phyloP scores from a whole-genome alignment of 1,140 invertebrate species.

The Halyomorpha halys region DNA sequence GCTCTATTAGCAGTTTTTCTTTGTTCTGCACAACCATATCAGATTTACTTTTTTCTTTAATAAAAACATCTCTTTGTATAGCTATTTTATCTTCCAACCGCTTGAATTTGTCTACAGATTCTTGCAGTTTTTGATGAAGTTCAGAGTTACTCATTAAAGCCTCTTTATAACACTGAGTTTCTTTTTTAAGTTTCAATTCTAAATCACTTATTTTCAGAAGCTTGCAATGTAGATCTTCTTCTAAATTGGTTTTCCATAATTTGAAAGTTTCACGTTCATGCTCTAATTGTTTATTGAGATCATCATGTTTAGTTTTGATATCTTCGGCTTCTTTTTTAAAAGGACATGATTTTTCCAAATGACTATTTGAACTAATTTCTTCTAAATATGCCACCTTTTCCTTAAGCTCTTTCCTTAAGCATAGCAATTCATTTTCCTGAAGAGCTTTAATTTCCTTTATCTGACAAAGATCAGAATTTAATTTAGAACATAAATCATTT shows the following conservation, averaged over 20 bases:
- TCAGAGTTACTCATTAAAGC: background rate
- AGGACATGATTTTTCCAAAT: conserved; percentile 5
- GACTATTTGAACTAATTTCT: background rate
- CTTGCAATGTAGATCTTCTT: background rate
- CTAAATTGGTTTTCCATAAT: conserved; percentile 2
- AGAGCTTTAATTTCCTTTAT: too few species aligned
- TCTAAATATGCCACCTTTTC: too few species aligned
- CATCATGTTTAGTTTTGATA: background rate
- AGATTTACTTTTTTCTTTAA: background rate
- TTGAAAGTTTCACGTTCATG: background rate
- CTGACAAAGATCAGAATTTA: too few species aligned
- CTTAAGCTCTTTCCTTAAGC: too few species aligned
- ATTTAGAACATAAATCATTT: too few species aligned
- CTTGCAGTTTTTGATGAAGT: background rate
- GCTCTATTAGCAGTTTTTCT: background rate
- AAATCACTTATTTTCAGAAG: background rate
- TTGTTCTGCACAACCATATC: background rate
- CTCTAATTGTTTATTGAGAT: background rate
- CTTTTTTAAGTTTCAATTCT: conserved; percentile 2
- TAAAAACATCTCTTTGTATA: background rate
- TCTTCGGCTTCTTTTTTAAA: background rate
- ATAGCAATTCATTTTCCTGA: too few species aligned
- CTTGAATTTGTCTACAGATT: background rate
- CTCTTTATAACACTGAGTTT: background rate
- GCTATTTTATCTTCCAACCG: background rate